Base-by-base conservation (phyloP, 2,797 vertebrate species). In the Pantherophis alleghaniensis region DNA sequence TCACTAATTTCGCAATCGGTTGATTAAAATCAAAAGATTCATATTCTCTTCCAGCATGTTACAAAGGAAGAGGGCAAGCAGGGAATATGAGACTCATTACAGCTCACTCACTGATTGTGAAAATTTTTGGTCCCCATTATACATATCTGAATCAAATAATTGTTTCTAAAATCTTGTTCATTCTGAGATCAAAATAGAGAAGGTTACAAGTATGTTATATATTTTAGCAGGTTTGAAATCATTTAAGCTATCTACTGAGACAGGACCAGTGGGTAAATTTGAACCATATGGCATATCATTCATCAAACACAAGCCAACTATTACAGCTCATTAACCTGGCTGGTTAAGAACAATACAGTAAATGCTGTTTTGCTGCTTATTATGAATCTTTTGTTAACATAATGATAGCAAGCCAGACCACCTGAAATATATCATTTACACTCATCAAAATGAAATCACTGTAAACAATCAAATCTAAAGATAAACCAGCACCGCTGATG, bases 311-410 rank as follows among this genome's bases (percentile, higher is more conserved):
- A 90, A 94, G 94, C 69, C 0, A 89, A 57, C n/a, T 79, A 59
- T 79, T 83, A 83, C 53, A 89, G 74, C 51, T 56, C 87, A 94
- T 59, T 83, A 26, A 91, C 92, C 0, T 88, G 87, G 60, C 90
- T 95, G 55, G 91, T 87, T 90, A 92, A 87, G 93, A 94, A 88
- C 92, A 95, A 91, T 63, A 93, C 74, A 83, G 37, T 47, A 83
- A 83, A 83, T 83, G 74, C 42, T 42, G 5, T 83, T 94, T 95
- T 95, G 89, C 92, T 95, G 89, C 94, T 95, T 95, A 94, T 91
- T 95, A 94, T 96, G 97, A 97, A 87, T 87, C 59, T 66, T 87
- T 55, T 89, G 92, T 91, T 92, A 5, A 60, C 24, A 93, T 42
- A 7, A 90, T 90, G 26, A 37, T 74, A 42, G 26, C 56, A 95